Evolutionary conservation across 92 coral and sea anemone species (phyloP).

Genomic region (Palythoa caribaeorum): DNA sequence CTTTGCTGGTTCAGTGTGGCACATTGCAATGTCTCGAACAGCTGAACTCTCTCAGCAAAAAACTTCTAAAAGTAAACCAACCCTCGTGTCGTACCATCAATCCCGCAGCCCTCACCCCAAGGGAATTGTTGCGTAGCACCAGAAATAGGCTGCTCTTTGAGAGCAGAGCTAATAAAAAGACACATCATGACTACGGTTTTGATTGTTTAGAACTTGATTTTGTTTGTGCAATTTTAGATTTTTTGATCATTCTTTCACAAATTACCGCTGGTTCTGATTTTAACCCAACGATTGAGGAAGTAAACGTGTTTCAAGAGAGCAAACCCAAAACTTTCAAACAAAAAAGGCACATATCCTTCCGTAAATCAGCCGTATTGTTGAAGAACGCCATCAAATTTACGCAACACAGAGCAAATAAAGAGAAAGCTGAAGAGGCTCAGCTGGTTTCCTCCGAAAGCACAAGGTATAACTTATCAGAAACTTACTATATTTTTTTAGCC

Average conservation of each 20-base stretch:
- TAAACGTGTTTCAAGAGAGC: constrained; percentile 51
- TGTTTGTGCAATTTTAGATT: constrained; percentile 58
- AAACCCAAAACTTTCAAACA: constrained; percentile 23
- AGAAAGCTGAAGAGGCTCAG: constrained; percentile 1
- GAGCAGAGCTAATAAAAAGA: constrained; percentile 24
- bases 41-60: constrained; percentile 69
- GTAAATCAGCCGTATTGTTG: constrained; percentile 67
- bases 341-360: constrained; percentile 70
- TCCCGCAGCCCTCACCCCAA: constrained; percentile 83
- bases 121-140: constrained; percentile 63
- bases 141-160: constrained; percentile 62
- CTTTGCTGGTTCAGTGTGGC: constrained; percentile 74
- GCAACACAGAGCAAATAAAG: constrained; percentile 7
- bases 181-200: constrained; percentile 68
- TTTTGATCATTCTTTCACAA: constrained; percentile 61
- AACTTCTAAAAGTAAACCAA: constrained; percentile 72
- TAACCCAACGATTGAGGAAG: constrained; percentile 72
- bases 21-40: constrained; percentile 71
- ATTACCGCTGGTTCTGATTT: constrained; percentile 68
- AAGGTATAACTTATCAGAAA: not conserved
- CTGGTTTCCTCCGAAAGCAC: not conserved
- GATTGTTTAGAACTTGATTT: constrained; percentile 72
- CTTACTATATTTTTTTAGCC: not conserved
- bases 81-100: constrained; percentile 78
- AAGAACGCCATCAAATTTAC: constrained; percentile 54